Evolutionary conservation across 1,140 invertebrate genomes (phyloP).

Genomic region (Microplitis mediator): DNA sequence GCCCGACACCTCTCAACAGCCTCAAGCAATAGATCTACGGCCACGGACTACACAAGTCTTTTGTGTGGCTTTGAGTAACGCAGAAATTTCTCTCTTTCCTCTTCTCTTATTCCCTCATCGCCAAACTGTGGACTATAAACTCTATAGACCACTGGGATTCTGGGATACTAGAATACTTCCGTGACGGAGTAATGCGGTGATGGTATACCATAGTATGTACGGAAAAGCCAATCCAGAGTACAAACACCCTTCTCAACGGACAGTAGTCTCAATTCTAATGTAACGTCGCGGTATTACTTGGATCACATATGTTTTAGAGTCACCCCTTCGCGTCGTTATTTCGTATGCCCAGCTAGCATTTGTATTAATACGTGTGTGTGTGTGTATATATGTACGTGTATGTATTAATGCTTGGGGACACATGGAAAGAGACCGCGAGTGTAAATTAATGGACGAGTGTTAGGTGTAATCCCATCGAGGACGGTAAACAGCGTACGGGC

Average conservation of each 20-base stretch:
- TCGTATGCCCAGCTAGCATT: neutral
- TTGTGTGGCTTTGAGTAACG: neutral
- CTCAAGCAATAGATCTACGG: constrained; percentile 10
- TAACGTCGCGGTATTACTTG: constrained; percentile 20
- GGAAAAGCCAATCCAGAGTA: neutral
- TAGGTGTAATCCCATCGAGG: constrained; percentile 42
- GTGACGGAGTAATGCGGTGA: too few relatives aligned
- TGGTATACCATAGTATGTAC: neutral
- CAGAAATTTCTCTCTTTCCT: neutral
- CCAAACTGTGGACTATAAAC: too few relatives aligned
- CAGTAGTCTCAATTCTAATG: constrained; percentile 14
- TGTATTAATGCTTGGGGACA: neutral
- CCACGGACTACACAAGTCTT: neutral
- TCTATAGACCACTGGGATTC: too few relatives aligned
- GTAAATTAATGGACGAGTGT: constrained; percentile 45
- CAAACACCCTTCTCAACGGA: neutral
- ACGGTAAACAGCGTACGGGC: constrained; percentile 49
- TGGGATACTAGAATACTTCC: too few relatives aligned
- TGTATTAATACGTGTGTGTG: neutral
- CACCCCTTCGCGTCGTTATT: constrained; percentile 23
- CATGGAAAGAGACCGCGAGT: constrained; percentile 21
- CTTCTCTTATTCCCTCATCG: neutral
- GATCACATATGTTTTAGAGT: constrained; percentile 27
- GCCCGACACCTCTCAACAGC: constrained; percentile 20
- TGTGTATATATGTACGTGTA: neutral